These are phyloP conservation scores for Achroia grisella DNA, from an alignment of 1,140 invertebrate genomes.

Conservation along the genomic window DNA sequence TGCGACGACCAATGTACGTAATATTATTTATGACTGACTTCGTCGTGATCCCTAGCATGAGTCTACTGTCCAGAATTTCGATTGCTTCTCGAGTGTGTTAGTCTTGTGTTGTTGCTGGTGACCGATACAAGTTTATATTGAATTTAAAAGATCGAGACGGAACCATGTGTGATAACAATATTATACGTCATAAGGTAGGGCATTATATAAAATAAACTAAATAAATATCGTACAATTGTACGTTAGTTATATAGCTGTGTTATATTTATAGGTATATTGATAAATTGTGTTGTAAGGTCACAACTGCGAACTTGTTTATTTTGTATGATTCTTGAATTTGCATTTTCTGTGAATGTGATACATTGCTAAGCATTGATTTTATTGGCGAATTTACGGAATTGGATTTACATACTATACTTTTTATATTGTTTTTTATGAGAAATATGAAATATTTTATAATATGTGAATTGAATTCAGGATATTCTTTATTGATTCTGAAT, in stretches of 20 bases:
- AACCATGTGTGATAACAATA: slow-evolving; percentile 29
- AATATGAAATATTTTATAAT: no score
- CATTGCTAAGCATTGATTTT: no score
- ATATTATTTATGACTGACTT: slow-evolving; percentile 9
- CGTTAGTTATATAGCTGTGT: slow-evolving; percentile 6
- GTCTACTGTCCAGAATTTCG: slow-evolving; percentile 7
- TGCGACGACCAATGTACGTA: slow-evolving; percentile 17
- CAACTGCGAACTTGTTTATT: no score
- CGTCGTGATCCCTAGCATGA: neutral
- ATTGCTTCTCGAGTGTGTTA: slow-evolving; percentile 2
- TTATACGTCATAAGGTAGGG: slow-evolving; percentile 37
- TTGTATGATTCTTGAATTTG: no score
- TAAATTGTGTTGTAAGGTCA: no score
- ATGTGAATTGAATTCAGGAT: no score
- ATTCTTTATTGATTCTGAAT: no score
- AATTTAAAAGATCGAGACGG: slow-evolving; percentile 4
- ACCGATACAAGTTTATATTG: slow-evolving; percentile 9
- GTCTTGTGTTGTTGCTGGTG: slow-evolving; percentile 23
- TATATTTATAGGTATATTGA: neutral
- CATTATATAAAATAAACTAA: no score
- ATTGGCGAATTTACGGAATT: no score
- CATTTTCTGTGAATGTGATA: slow-evolving; percentile 3
- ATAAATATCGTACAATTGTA: no score
- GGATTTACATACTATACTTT: no score
- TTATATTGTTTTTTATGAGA: no score